Percentiles rank a stretch among this genome's conserved stretches.
phyloP scores from a whole-genome alignment of 2,888 invertebrate species.

The Tolmerus cingulatus region DNA sequence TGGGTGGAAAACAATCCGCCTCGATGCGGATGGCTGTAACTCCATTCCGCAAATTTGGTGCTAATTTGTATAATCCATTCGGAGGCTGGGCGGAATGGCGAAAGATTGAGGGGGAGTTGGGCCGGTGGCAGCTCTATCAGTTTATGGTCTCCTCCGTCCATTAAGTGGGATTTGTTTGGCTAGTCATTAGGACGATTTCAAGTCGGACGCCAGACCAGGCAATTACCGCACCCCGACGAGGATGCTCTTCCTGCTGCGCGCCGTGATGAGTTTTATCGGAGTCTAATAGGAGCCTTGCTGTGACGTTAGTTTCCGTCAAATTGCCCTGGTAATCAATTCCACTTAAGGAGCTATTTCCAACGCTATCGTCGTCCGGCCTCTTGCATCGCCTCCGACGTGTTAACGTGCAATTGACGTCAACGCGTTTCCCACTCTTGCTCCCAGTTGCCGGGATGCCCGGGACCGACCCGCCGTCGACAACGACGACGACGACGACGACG shows the following conservation, averaged over 20 bases:
- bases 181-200: neutral
- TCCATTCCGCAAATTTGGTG: neutral
- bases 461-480: neutral
- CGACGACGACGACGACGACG: no score
- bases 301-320: constrained; percentile 22
- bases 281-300: constrained; percentile 11
- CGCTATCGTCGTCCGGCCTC: neutral
- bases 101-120: neutral
- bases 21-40: neutral
- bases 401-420: constrained; percentile 34
- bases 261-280: neutral
- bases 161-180: constrained; percentile 18
- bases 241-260: neutral
- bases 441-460: neutral
- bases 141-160: neutral
- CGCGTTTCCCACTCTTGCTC: neutral
- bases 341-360: neutral
- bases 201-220: neutral
- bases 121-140: neutral
- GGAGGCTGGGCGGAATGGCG: neutral
- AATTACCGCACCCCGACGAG: neutral
- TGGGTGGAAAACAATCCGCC: neutral
- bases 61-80: neutral
- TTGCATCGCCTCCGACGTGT: neutral
- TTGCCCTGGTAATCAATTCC: constrained; percentile 29